Percentiles rank a stretch among this genome's conserved stretches.
Conservation (phyloP, 2,797 vertebrate genomes). For the Ctenochaetus hawaiiensis region DNA sequence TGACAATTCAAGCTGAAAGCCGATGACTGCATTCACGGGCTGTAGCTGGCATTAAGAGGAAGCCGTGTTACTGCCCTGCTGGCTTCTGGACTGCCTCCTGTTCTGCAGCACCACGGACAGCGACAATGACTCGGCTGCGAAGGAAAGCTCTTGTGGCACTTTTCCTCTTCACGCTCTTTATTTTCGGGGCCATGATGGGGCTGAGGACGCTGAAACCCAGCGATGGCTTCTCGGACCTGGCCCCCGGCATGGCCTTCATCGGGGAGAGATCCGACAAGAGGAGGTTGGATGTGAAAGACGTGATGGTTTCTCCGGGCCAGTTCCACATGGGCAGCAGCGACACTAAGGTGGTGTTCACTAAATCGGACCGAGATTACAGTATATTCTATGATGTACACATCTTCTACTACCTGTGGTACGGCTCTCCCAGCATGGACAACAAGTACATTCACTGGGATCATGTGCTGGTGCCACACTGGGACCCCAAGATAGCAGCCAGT, state of each 20-base stretch:
- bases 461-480: conserved; percentile 93
- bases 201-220: conserved; percentile 90
- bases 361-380: conserved; percentile 83
- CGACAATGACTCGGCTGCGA: conserved; percentile 89
- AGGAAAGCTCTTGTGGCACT: conserved; percentile 90
- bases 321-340: conserved; percentile 71
- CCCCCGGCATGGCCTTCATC: conserved; percentile 86
- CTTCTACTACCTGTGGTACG: conserved; percentile 94
- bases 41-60: background rate
- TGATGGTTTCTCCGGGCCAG: conserved; percentile 78
- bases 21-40: conserved; percentile 19
- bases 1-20: background rate
- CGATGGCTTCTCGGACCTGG: conserved; percentile 90
- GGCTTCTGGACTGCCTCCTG: background rate
- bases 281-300: conserved; percentile 72
- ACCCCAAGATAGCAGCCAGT: conserved; percentile 92
- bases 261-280: conserved; percentile 80
- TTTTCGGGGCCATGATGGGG: conserved; percentile 93
- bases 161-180: conserved; percentile 91
- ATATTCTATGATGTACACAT: conserved; percentile 91
- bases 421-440: conserved; percentile 85
- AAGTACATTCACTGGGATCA: conserved; percentile 93
- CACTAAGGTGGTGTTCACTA: conserved; percentile 83
- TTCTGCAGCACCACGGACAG: conserved; percentile 75
- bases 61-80: background rate